Evolutionary conservation across 2,113 vertebrate species (phyloP).

Genomic region (Serinus canaria): DNA sequence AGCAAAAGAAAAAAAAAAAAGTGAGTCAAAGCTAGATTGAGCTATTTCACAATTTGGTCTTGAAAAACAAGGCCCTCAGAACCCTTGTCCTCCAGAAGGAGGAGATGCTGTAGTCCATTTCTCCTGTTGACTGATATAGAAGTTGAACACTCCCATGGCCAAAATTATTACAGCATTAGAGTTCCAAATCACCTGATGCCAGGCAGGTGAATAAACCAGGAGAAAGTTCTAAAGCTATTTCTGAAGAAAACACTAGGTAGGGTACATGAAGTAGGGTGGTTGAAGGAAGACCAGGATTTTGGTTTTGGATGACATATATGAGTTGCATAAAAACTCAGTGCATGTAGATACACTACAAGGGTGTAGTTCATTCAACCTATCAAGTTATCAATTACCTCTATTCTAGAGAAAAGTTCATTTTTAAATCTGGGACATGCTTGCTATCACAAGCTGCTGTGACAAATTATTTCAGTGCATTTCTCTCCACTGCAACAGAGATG

Average conservation of each 20-base stretch:
- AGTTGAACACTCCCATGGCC: not conserved
- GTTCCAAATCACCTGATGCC: not conserved
- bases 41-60: conserved; percentile 16
- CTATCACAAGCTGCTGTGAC: not conserved
- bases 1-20: not conserved
- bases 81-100: not conserved
- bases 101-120: not conserved
- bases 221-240: conserved; percentile 17
- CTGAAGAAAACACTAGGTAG: conserved; percentile 11
- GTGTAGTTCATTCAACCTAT: not conserved
- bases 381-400: not conserved
- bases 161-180: not conserved
- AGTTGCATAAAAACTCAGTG: conserved; percentile 48
- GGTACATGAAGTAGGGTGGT: conserved; percentile 27
- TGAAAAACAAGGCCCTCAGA: not conserved
- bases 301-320: conserved; percentile 53
- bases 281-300: conserved; percentile 60
- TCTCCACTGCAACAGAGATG: not conserved
- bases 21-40: not conserved
- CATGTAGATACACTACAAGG: not conserved
- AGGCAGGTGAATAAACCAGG: not conserved
- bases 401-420: not conserved
- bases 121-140: not conserved
- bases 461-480: not conserved
- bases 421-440: not conserved